Percentiles rank a stretch among this genome's conserved stretches.
Evolutionary conservation across 2,113 vertebrate genomes (phyloP).

Genomic region (human (Homo sapiens)): DNA sequence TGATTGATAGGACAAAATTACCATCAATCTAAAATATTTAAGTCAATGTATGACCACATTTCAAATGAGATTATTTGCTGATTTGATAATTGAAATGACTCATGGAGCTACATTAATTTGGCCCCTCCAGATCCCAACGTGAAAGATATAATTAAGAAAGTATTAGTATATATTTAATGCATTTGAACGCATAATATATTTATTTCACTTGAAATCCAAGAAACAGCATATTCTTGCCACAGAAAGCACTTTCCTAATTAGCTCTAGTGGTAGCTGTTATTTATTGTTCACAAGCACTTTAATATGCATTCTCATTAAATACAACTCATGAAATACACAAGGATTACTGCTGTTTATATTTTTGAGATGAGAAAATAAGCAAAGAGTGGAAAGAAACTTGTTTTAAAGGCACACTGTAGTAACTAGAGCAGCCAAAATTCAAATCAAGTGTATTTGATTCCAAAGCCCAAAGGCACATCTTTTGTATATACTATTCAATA

Average conservation of each 20-base stretch:
- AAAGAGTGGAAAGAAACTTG: conserved; percentile 24
- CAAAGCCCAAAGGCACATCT: background rate
- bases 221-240: background rate
- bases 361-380: conserved; percentile 12
- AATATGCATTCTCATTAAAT: conserved; percentile 56
- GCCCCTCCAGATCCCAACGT: background rate
- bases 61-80: conserved; percentile 17
- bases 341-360: conserved; percentile 19
- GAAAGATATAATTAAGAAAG: conserved; percentile 34
- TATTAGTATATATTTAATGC: conserved; percentile 40
- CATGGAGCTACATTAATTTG: background rate
- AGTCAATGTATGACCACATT: background rate
- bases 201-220: conserved; percentile 48
- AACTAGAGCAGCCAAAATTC: background rate
- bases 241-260: conserved; percentile 1
- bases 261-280: background rate
- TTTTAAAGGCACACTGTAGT: background rate
- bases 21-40: conserved; percentile 23
- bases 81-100: background rate
- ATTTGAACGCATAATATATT: conserved; percentile 8
- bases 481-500: background rate
- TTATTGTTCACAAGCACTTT: conserved; percentile 29
- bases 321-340: conserved; percentile 42
- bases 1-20: conserved; percentile 32
- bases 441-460: background rate